A percentile compares a stretch with the other conserved stretches of the same genome.
Conservation (phyloP, 1,140 invertebrate species). For the Pseudomyrmex gracilis region DNA sequence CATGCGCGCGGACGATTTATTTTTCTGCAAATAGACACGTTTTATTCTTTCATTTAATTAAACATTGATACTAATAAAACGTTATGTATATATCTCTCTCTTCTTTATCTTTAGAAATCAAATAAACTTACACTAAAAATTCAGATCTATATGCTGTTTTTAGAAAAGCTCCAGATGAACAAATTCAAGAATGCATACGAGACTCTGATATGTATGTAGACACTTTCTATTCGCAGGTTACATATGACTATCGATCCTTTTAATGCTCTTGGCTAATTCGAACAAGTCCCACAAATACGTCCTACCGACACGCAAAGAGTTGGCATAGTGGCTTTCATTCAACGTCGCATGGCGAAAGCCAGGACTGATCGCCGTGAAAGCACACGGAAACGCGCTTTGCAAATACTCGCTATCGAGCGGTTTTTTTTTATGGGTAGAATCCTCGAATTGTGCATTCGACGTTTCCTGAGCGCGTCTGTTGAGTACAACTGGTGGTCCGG, state of each 20-base stretch:
- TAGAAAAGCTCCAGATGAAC: too few species aligned
- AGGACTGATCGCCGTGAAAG: conserved; percentile 77
- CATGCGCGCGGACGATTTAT: background rate
- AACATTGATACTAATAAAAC: background rate
- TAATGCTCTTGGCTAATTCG: background rate
- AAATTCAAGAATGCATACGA: too few species aligned
- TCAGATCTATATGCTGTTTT: too few species aligned
- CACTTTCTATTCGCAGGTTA: background rate
- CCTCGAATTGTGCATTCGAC: conserved; percentile 71
- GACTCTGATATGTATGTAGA: too few species aligned
- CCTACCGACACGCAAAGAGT: conserved; percentile 37
- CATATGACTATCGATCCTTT: background rate
- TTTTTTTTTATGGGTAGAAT: conserved; percentile 65
- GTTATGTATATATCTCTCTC: background rate
- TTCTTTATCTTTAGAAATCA: background rate
- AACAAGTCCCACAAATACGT: conserved; percentile 45
- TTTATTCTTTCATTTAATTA: conserved; percentile 13
- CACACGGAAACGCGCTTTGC: conserved; percentile 75
- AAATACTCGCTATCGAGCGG: conserved; percentile 68
- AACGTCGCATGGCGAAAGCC: conserved; percentile 55
- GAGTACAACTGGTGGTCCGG: conserved; percentile 31
- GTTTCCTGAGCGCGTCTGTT: conserved; percentile 64
- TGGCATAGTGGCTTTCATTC: conserved; percentile 21
- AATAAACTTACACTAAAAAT: too few species aligned
- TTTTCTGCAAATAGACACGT: conserved; percentile 2